phyloP scores from a whole-genome alignment of 2,888 invertebrate species.

The Drosophila anomalata region DNA sequence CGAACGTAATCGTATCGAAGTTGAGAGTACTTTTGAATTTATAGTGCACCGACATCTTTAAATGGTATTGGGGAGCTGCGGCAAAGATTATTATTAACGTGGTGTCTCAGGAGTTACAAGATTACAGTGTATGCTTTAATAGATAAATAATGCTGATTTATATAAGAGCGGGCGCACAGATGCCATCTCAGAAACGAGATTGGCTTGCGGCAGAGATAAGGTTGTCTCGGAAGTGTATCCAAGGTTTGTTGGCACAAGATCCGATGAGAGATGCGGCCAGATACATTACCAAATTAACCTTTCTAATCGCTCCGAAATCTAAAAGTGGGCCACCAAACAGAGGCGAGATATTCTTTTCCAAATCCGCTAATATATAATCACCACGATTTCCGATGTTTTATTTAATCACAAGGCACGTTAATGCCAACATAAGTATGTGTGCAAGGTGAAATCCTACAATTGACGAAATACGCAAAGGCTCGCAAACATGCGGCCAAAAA shows the following conservation, averaged over 20 bases:
- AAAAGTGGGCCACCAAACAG: too few relatives aligned
- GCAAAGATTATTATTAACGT: neutral
- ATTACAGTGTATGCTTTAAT: neutral
- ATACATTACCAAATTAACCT: slow-evolving; percentile 3
- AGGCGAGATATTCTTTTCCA: too few relatives aligned
- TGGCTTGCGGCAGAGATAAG: slow-evolving; percentile 1
- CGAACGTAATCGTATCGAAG: slow-evolving; percentile 98
- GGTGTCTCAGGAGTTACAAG: neutral
- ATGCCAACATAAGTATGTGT: slow-evolving; percentile 10
- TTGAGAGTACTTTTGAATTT: slow-evolving; percentile 98
- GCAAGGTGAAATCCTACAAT: neutral
- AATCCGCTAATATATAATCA: slow-evolving; percentile 7
- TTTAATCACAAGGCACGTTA: slow-evolving; percentile 7
- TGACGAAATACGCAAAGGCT: neutral
- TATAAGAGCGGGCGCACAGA: neutral
- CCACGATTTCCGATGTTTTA: slow-evolving; percentile 3
- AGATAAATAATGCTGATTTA: neutral
- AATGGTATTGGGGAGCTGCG: slow-evolving; percentile 6
- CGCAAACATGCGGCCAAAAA: neutral
- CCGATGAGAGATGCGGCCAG: neutral
- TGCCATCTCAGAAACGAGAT: neutral
- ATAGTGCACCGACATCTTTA: slow-evolving; percentile 97
- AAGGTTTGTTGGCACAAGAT: neutral
- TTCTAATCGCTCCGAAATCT: neutral
- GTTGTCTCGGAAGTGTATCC: neutral